These are phyloP conservation scores for Amiota minor DNA, from an alignment of 2,888 invertebrate genomes.

Conservation along the genomic window DNA sequence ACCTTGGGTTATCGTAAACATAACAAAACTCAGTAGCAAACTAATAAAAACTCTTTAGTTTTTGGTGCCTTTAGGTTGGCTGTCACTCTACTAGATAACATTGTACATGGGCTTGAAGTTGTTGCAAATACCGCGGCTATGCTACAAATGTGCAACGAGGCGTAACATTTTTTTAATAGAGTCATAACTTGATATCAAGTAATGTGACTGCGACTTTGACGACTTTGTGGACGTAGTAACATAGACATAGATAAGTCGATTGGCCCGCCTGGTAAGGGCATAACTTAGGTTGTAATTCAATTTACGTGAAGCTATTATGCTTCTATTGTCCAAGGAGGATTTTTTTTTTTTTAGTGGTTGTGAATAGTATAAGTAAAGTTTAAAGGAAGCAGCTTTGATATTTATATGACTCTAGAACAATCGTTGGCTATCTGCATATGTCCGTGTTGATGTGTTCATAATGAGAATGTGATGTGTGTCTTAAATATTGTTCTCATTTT, in stretches of 20 bases:
- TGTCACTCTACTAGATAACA: background rate
- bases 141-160: constrained; percentile 54
- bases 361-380: too few species aligned
- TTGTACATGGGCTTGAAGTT: background rate
- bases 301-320: background rate
- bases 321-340: background rate
- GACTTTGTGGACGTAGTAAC: background rate
- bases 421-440: background rate
- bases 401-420: background rate
- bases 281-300: constrained; percentile 15
- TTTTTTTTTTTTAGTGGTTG: too few species aligned
- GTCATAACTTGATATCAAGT: constrained; percentile 62
- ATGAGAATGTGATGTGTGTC: background rate
- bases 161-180: constrained; percentile 62
- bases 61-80: background rate
- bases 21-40: too few species aligned
- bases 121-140: constrained; percentile 1
- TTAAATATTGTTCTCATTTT: too few species aligned
- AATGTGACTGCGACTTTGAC: constrained; percentile 44
- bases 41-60: too few species aligned
- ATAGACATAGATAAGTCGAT: background rate
- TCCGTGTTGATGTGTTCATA: background rate
- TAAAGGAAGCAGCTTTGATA: background rate
- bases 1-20: too few species aligned
- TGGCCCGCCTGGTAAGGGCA: background rate